Percentiles rank a stretch among this genome's conserved stretches.
Evolutionary conservation across 2,797 vertebrate genomes (phyloP).

Genomic region (Pterois miles): DNA sequence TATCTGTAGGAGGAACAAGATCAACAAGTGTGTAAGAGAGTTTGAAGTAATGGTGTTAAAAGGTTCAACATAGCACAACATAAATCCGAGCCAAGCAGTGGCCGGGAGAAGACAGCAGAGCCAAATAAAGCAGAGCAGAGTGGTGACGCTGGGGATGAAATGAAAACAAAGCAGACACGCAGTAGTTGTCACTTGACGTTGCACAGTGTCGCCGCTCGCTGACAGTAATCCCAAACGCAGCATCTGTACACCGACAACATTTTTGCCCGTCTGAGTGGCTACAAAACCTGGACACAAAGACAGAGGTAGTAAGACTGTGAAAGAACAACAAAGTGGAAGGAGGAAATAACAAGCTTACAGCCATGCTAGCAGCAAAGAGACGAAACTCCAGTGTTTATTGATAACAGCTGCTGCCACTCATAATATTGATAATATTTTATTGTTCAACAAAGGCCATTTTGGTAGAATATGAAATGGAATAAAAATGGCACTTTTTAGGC

Average conservation of each 20-base stretch:
- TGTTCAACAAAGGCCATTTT: too few relatives aligned
- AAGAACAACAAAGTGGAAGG: neutral
- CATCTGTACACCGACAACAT: neutral
- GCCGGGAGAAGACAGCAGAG: neutral
- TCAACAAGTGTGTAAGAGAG: constrained; percentile 6
- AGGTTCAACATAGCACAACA: neutral
- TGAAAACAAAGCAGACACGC: constrained; percentile 11
- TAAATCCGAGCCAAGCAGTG: constrained; percentile 12
- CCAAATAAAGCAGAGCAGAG: constrained; percentile 12
- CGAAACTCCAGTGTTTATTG: too few relatives aligned
- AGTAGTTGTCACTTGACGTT: constrained; percentile 17
- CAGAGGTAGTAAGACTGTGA: neutral
- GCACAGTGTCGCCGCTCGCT: constrained; percentile 12
- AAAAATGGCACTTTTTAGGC: too few relatives aligned
- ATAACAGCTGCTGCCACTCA: too few relatives aligned
- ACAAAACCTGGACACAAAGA: neutral
- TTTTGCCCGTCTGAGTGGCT: neutral
- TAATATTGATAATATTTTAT: too few relatives aligned
- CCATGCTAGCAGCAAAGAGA: neutral
- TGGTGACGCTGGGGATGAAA: neutral
- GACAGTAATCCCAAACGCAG: constrained; percentile 25
- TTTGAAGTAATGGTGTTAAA: constrained; percentile 38
- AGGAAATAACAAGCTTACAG: neutral
- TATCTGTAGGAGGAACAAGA: constrained; percentile 19
- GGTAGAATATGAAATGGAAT: too few relatives aligned